Conservation (phyloP, 2,797 vertebrate species). For the Thripadectes ignobilis region DNA sequence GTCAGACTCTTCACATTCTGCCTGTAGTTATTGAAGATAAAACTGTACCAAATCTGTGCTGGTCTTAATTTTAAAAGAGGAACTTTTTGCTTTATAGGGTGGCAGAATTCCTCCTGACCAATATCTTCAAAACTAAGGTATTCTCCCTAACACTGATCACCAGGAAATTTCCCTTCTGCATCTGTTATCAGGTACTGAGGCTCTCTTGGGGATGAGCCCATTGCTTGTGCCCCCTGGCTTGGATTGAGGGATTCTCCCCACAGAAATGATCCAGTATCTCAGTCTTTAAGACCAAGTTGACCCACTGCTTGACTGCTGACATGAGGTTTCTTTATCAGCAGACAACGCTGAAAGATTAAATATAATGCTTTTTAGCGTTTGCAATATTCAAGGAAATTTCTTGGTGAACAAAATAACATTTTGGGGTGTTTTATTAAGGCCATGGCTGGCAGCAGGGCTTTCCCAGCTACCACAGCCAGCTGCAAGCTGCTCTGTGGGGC, state of each 20-base stretch:
- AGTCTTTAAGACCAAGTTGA: neutral
- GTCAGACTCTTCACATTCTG: neutral
- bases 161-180: neutral
- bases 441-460: neutral
- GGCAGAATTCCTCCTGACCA: neutral
- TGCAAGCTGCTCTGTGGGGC: neutral
- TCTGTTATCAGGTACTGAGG: neutral
- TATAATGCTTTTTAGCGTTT: neutral
- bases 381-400: neutral
- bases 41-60: neutral
- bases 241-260: neutral
- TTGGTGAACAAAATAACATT: neutral
- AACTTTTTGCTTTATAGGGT: neutral
- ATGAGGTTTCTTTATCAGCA: neutral
- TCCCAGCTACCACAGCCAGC: neutral
- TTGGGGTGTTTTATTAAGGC: neutral
- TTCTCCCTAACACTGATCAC: neutral
- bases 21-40: constrained; percentile 1
- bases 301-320: neutral
- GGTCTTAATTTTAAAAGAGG: neutral
- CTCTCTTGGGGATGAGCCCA: neutral
- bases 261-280: neutral
- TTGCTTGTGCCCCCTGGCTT: neutral
- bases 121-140: neutral
- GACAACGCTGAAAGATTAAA: neutral